Percentiles rank a stretch among this genome's conserved stretches.
Conservation (phyloP, 1,140 invertebrate species). For the Notospermus geniculatus region DNA sequence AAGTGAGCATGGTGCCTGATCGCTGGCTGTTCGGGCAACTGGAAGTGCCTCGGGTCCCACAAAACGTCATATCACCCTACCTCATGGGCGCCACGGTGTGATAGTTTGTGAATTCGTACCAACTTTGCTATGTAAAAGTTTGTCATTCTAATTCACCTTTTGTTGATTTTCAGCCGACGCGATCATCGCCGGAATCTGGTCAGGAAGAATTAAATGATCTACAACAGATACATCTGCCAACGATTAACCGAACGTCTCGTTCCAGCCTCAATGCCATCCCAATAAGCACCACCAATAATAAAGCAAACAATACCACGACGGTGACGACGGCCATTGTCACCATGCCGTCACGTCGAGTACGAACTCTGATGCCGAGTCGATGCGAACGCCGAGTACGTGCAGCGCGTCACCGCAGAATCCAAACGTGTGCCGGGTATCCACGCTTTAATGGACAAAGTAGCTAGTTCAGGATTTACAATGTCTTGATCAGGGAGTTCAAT, state of each 20-base stretch:
- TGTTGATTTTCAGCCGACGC: slow-evolving; percentile 1
- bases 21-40: no score
- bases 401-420: slow-evolving; percentile 26
- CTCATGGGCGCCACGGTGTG: no score
- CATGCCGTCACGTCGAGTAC: slow-evolving; percentile 43
- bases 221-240: slow-evolving; percentile 53
- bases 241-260: slow-evolving; percentile 42
- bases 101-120: no score
- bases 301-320: slow-evolving; percentile 39
- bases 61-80: no score
- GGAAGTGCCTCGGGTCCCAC: no score
- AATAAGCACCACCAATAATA: slow-evolving; percentile 26
- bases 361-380: slow-evolving; percentile 43
- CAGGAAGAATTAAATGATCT: slow-evolving; percentile 59
- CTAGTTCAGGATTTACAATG: no score
- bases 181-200: slow-evolving; percentile 33
- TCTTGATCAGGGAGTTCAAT: no score
- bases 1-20: no score
- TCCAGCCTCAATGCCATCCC: slow-evolving; percentile 48
- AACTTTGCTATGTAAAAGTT: no score
- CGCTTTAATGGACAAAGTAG: no score
- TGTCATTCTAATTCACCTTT: no score
- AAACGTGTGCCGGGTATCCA: no score
- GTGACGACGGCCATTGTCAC: slow-evolving; percentile 46
- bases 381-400: slow-evolving; percentile 35